A percentile compares a stretch with the other conserved stretches of the same genome.
These are phyloP conservation scores for Kryptolebias ocellatus DNA, from an alignment of 2,797 vertebrate genomes.

Conservation along the genomic window DNA sequence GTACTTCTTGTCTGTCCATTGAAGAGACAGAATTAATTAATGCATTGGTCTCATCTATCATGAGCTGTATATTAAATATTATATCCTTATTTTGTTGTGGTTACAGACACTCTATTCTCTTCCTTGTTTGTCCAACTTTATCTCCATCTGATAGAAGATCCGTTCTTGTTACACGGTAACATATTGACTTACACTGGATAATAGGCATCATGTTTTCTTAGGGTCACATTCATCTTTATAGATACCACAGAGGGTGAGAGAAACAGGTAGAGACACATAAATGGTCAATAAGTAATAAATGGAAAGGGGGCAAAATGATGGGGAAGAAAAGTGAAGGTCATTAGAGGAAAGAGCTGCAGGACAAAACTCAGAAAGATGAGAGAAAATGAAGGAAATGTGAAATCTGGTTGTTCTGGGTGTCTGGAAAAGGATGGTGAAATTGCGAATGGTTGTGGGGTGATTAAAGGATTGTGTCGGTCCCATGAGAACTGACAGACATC, in stretches of 20 bases:
- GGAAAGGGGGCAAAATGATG: conserved; percentile 25
- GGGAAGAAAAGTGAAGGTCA: conserved; percentile 34
- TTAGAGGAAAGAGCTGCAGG: conserved; percentile 4
- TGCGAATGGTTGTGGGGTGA: conserved; percentile 47
- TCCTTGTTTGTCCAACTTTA: background rate
- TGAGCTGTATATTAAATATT: background rate
- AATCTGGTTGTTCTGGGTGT: conserved; percentile 38
- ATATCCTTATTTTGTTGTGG: background rate
- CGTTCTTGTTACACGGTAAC: conserved; percentile 53
- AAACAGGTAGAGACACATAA: conserved; percentile 35
- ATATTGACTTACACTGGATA: conserved; percentile 59
- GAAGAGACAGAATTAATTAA: background rate
- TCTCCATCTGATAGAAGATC: conserved; percentile 1
- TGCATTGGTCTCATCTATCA: background rate
- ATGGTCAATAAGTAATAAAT: conserved; percentile 61
- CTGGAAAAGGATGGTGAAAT: conserved; percentile 45
- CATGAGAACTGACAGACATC: conserved; percentile 30
- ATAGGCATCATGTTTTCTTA: conserved; percentile 52
- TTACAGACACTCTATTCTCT: background rate
- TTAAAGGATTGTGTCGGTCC: conserved; percentile 44
- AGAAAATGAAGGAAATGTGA: conserved; percentile 14
- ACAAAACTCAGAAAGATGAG: conserved; percentile 34
- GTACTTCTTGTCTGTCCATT: background rate
- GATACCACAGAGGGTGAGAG: conserved; percentile 16
- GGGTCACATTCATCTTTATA: conserved; percentile 68